Evolutionary conservation across 2,888 invertebrate species (phyloP), one percentile per base, ranked within the genome.

Genomic region (Caenorhabditis auriculariae): DNA sequence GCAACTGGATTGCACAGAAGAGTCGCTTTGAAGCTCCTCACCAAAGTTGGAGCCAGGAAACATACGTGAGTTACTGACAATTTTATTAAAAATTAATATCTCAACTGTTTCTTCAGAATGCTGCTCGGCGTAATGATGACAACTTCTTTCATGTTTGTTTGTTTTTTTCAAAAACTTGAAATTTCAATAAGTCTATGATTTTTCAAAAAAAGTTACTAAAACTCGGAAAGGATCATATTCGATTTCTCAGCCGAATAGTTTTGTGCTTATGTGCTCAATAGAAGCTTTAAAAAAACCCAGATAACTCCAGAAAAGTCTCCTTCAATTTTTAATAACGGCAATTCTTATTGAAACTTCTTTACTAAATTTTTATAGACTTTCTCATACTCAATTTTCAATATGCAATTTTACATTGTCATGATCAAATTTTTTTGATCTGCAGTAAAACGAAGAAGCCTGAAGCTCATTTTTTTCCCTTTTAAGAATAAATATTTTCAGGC

Each of bases 111-210:
- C 53, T 67, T 32, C 56, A 68, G 62, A 46, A 64, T 68, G 48
- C 55, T 71, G 2, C 28, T 71, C n/a, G 67, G 61, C 5, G 68
- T 66, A 50, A 66, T 71, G 67, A 47, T 46, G 37, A 61, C 63
- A 48, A 66, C 69, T 0, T 49, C 59, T 44, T 64, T 71, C 46
- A 64, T 71, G 66, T 69, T 12, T 43, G 54, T 52, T 45, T 37
- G 9, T 12, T 32, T 32, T 32, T 32, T 12, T 32, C 35, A n/a
- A 32, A n/a, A 32, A n/a, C 9, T 12, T 32, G n/a, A 32, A 12
- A 32, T 32, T 32, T 32, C 9, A 12, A 32, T 9, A 32, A 32
- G n/a, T 12, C 35, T 32, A 12, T 32, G 9, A 9, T 9, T 12
- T 32, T 12, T 32, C 9, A 32, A 32, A 32, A n/a, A 12, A 9